Evolutionary conservation across 2,888 invertebrate genomes (phyloP), one percentile per base, ranked within the genome.

Genomic region (Lutraria lutraria): DNA sequence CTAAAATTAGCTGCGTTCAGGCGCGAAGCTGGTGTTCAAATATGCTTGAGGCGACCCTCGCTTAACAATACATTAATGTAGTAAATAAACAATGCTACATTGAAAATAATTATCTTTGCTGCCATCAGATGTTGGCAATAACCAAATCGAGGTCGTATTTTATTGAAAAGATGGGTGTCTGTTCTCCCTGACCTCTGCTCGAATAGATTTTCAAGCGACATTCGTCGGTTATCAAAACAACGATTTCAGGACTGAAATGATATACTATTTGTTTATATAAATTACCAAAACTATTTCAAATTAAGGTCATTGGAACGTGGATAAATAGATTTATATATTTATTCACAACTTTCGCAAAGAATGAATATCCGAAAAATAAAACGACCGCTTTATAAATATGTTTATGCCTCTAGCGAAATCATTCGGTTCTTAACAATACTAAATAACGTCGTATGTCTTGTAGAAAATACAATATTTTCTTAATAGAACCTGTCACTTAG

Each of bases 241-340:
- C 0, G 56, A 84, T 68, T 83, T 82, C 25, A 76, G 68, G 53
- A 89, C 52, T 52, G 63, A 89, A 86, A 76, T 53, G 83, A 56
- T 79, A 85, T 52, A 76, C 54, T 83, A 89, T 83, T 86, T 86
- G 86, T 89, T 83, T 83, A 80, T 79, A 83, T 82, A 82, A 89
- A 89, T 54, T 86, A 56, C 29, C 54, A 53, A 85, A 79, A 80
- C 29, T 31, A 29, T 54, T 85, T 13, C 54, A 85, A 80, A 43
- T 31, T 60, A 80, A 72, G 85, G 85, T 85, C 80, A 85, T 4
- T 56, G n/a, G 60, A 85, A 16, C 56, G 85, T 60, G 31, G 10
- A 85, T 85, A 80, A 56, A 34, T 34, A 34, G 34, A 76, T 19
- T 76, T 76, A 34, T 31, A 76, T 76, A 34, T 76, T 76, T 31